These are phyloP conservation scores for Botia almorhae DNA, from an alignment of 2,797 vertebrate species.

Conservation along the genomic window DNA sequence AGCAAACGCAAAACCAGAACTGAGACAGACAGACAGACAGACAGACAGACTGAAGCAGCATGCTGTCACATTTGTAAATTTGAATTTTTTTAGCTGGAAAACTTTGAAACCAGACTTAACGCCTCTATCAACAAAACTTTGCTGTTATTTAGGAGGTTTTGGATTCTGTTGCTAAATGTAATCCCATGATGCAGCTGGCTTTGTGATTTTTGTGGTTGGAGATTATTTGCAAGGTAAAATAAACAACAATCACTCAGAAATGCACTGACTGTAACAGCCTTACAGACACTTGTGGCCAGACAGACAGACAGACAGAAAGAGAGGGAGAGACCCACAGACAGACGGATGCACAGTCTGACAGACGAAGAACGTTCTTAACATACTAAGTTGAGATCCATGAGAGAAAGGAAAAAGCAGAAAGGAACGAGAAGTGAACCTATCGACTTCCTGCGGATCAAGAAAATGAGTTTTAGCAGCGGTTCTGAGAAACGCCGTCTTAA, in stretches of 20 bases:
- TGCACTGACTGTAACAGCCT: neutral
- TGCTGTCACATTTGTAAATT: neutral
- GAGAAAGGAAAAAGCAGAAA: neutral
- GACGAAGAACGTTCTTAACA: neutral
- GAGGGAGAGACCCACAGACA: neutral
- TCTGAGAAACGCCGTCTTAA: slow-evolving; percentile 30
- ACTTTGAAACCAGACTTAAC: neutral
- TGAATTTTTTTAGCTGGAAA: neutral
- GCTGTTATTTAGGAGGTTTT: neutral
- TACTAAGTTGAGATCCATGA: neutral
- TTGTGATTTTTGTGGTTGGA: neutral
- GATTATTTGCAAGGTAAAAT: neutral
- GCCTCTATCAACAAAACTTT: neutral
- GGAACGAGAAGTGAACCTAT: slow-evolving; percentile 7
- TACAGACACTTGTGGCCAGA: neutral
- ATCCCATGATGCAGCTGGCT: neutral
- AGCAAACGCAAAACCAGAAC: neutral
- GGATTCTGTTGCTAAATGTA: neutral
- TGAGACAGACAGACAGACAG: neutral
- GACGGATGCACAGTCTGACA: neutral
- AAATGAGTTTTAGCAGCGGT: slow-evolving; percentile 42
- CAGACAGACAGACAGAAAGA: slow-evolving; percentile 2
- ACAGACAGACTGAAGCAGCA: too few species aligned
- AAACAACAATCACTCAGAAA: neutral
- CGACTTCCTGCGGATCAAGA: slow-evolving; percentile 38